Conservation (phyloP, 2,113 vertebrate species). For the Cyanoliseus patagonus region DNA sequence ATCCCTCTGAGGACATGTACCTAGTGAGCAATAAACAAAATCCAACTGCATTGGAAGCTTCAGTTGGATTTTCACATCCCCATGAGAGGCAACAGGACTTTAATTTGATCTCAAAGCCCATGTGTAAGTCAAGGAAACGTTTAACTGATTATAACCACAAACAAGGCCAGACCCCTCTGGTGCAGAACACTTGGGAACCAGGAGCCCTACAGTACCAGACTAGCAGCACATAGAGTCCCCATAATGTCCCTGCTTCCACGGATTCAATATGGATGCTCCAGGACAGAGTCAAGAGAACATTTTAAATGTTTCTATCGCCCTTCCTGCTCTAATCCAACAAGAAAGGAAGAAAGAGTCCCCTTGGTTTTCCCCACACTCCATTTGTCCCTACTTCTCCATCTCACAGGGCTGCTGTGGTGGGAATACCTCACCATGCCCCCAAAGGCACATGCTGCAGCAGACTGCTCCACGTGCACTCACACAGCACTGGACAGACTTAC, state of each 20-base stretch:
- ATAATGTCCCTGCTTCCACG: neutral
- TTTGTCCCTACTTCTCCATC: neutral
- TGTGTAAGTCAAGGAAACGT: fast-evolving
- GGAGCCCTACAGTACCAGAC: neutral
- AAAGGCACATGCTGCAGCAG: neutral
- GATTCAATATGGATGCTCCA: neutral
- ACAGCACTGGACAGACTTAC: fast-evolving
- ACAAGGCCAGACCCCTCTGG: neutral
- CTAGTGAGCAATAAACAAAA: neutral
- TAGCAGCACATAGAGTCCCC: neutral
- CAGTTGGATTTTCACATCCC: neutral
- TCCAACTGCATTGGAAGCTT: neutral
- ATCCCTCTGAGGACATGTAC: fast-evolving
- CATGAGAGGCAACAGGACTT: neutral
- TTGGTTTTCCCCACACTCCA: neutral
- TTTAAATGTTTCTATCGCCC: neutral
- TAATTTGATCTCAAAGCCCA: neutral
- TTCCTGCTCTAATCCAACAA: neutral
- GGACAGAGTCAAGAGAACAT: neutral
- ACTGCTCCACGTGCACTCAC: fast-evolving
- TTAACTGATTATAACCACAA: neutral
- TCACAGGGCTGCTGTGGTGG: neutral
- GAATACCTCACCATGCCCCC: neutral
- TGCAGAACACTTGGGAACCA: neutral
- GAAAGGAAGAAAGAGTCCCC: neutral